Evolutionary conservation across 2,797 vertebrate genomes (phyloP).

Genomic region (Phoeniculus purpureus): DNA sequence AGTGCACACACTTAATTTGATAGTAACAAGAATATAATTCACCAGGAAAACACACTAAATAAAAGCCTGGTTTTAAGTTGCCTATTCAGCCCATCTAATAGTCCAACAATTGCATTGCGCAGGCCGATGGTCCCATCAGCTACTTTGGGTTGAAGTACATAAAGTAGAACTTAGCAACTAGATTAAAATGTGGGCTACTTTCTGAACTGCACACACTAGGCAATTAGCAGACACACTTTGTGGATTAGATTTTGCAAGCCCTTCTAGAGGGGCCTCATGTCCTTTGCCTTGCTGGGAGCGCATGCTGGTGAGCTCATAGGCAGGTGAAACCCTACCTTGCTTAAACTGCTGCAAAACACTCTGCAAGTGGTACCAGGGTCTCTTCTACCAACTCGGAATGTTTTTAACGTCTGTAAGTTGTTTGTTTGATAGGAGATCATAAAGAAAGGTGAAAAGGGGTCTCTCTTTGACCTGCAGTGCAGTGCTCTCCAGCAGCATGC

Average conservation of each 20-base stretch:
- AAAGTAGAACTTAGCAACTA: not conserved
- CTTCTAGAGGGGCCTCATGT: not conserved
- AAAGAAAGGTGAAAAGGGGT: not conserved
- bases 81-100: not conserved
- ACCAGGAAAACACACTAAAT: not conserved
- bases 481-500: not conserved
- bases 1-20: not conserved
- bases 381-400: not conserved
- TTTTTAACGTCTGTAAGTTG: not conserved
- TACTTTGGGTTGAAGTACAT: not conserved
- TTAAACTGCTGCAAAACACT: not conserved
- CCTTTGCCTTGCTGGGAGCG: not conserved
- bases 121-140: not conserved
- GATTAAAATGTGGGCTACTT: slow-evolving; percentile 3
- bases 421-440: not conserved
- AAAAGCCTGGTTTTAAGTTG: not conserved
- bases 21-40: not conserved
- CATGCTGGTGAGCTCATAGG: not conserved
- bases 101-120: rapidly evolving
- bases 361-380: rapidly evolving
- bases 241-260: slow-evolving; percentile 9
- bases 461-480: not conserved
- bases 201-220: not conserved
- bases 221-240: not conserved
- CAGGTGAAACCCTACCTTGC: not conserved